A percentile compares a stretch with the other conserved stretches of the same genome.
These are phyloP conservation scores for Lacanobia wlatinum DNA, from an alignment of 2,888 invertebrate species.

Conservation along the genomic window DNA sequence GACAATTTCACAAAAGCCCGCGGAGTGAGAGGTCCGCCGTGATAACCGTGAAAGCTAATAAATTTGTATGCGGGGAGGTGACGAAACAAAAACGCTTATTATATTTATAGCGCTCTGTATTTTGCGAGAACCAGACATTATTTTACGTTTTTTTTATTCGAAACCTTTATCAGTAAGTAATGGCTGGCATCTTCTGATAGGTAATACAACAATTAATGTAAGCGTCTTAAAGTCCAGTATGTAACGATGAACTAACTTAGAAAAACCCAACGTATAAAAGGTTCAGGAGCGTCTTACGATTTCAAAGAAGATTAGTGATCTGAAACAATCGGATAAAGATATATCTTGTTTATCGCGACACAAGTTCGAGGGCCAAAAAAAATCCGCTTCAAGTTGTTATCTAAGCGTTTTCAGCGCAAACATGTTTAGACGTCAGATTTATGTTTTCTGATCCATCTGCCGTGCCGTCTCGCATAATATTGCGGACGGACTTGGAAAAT, in stretches of 20 bases:
- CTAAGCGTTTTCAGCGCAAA: conserved; percentile 79
- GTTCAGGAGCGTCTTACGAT: conserved; percentile 19
- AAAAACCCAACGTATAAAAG: conserved; percentile 3
- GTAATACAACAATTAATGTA: conserved; percentile 8
- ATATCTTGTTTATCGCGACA: conserved; percentile 62
- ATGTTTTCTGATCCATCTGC: conserved; percentile 88
- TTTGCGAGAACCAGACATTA: conserved; percentile 39
- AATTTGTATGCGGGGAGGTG: conserved; percentile 82
- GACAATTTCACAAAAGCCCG: conserved; percentile 86
- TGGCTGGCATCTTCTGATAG: not conserved
- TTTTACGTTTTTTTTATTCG: conserved; percentile 48
- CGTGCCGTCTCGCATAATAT: conserved; percentile 87
- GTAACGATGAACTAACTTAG: conserved; percentile 1
- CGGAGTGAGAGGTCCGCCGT: conserved; percentile 84
- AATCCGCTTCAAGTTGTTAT: conserved; percentile 73
- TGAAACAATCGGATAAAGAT: conserved; percentile 58
- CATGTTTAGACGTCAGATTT: conserved; percentile 88
- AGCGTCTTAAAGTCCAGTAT: not conserved
- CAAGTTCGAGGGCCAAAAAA: conserved; percentile 59
- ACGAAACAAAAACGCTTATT: conserved; percentile 81
- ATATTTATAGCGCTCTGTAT: conserved; percentile 63
- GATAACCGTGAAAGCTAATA: conserved; percentile 87
- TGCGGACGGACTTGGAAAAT: conserved; percentile 87
- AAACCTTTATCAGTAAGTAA: conserved; percentile 21
- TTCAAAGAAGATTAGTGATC: conserved; percentile 42